Base-by-base conservation (phyloP, 2,113 vertebrate genomes). In the Gobius niger region DNA sequence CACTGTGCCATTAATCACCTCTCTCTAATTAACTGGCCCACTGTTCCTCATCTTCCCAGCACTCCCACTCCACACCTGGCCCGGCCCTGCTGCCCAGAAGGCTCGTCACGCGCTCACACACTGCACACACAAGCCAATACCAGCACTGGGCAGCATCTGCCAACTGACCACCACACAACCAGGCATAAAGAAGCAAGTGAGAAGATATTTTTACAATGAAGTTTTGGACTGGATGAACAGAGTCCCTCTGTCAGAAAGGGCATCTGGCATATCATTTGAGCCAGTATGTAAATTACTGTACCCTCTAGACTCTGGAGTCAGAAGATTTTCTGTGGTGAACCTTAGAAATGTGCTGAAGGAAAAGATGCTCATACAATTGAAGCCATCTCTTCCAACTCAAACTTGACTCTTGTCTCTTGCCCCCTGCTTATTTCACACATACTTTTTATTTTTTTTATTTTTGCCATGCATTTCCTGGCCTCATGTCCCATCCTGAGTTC, bases 21-120 rank as follows among this genome's bases (percentile, higher is more conserved):
- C 91, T 91, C 94, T 92, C 96, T 98, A 98, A 98, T 98, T 98
- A 98, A 98, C 96, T 95, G 95, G 93, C 94, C 93, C 91, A 93
- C 93, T 90, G 94, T 94, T 93, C 94, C 93, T 93, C 82, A 80
- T 88, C 87, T 85, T 88, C 86, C 93, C 93, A 76, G 70, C 82
- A 84, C 87, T 89, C 81, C 77, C 82, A 83, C 90, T 87, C 83
- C 81, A 77, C 91, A 93, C 90, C 91, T 93, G 91, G 84, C 81
- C 84, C 85, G 77, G 85, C 84, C 70, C 77, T 65, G 85, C 87
- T 82, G 86, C 89, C 87, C 88, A 86, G 85, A 86, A 85, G 85
- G 78, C 83, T 82, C 44, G 70, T 70, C 72, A 15, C 57, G 18
- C 54, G 72, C 82, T 83, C 88, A 82, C 81, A 76, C 70, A 72